Percentiles rank a stretch among this genome's conserved stretches.
Conservation (phyloP, 2,888 invertebrate genomes). For the Eucera pruinosa region DNA sequence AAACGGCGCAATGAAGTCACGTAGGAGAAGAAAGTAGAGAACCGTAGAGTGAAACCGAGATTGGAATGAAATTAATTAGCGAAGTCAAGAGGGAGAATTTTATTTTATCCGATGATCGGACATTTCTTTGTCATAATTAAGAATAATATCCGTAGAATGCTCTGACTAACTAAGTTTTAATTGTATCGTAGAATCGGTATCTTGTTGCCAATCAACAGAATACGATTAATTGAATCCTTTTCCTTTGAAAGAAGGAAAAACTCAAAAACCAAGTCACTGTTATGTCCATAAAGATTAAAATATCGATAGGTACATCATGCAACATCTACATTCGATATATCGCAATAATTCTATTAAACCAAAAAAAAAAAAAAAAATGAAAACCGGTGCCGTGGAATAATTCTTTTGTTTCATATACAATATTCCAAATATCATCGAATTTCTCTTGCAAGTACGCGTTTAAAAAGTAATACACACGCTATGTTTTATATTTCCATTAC, state of each 20-base stretch:
- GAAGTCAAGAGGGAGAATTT: background rate
- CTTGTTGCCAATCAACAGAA: background rate
- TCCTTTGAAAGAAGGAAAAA: background rate
- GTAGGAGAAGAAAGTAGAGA: background rate
- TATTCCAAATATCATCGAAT: no score
- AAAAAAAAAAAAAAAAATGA: background rate
- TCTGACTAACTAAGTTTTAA: background rate
- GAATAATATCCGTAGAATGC: background rate
- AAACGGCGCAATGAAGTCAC: background rate
- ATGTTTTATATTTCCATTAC: no score
- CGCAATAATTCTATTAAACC: no score
- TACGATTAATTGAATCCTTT: no score
- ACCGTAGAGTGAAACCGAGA: background rate
- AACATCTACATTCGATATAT: background rate
- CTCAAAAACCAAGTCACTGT: slow-evolving; percentile 18
- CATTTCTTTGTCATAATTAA: background rate
- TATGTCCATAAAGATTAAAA: background rate
- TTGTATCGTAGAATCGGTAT: background rate
- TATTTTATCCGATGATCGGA: background rate
- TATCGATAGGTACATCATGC: background rate
- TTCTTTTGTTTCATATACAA: background rate
- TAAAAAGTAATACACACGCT: no score
- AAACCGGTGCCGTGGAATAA: background rate
- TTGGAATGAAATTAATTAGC: slow-evolving; percentile 9
- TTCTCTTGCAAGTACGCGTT: no score